Conservation (phyloP, 2,797 vertebrate species). For the Alca torda region DNA sequence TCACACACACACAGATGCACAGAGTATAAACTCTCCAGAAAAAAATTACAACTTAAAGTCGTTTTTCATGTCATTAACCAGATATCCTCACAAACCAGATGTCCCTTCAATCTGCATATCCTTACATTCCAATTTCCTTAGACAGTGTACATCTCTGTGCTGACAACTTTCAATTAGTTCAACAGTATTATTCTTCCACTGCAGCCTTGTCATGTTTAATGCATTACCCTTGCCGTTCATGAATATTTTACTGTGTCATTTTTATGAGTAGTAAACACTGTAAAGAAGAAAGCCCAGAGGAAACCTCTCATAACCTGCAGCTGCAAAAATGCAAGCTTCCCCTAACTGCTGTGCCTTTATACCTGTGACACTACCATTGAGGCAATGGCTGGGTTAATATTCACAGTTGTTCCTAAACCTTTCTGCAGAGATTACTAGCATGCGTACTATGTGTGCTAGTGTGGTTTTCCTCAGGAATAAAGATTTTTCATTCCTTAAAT, state of each 20-base stretch:
- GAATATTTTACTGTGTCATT: conserved; percentile 24
- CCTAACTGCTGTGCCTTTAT: not conserved
- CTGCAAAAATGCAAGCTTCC: not conserved
- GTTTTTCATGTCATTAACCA: not conserved
- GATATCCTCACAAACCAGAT: not conserved
- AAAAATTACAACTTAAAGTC: not conserved
- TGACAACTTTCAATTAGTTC: not conserved
- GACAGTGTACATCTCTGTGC: not conserved
- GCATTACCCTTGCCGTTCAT: conserved; percentile 13
- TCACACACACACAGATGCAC: not conserved
- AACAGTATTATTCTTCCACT: not conserved
- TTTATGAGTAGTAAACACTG: conserved; percentile 19
- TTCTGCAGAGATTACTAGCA: not conserved
- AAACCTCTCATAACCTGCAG: not conserved
- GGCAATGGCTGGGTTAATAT: not conserved
- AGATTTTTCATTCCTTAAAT: not conserved
- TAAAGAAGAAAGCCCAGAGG: conserved; percentile 12
- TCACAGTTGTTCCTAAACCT: not conserved
- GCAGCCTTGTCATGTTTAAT: conserved; percentile 16
- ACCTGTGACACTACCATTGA: not conserved
- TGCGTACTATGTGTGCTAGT: not conserved
- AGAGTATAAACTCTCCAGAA: not conserved
- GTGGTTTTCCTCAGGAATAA: not conserved
- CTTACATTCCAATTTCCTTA: not conserved
- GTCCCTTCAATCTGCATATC: not conserved